Evolutionary conservation across 2,888 invertebrate genomes (phyloP).

Genomic region (Drosophila cognata): DNA sequence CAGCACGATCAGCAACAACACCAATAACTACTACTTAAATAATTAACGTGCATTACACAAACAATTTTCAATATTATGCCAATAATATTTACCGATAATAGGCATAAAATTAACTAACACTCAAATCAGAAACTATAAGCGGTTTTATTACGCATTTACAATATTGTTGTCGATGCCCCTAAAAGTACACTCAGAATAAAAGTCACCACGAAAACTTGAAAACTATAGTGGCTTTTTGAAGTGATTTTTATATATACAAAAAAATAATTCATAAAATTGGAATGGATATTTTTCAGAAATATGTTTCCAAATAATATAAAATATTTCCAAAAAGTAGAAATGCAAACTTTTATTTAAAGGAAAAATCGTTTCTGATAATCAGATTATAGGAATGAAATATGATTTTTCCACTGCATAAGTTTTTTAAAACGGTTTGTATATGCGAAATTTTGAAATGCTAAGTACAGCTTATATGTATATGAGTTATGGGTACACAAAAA

Average conservation of each 20-base stretch:
- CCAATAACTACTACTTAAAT: constrained; percentile 10
- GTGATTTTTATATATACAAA: neutral
- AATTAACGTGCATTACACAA: constrained; percentile 48
- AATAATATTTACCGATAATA: constrained; percentile 38
- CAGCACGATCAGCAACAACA: neutral
- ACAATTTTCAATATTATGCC: constrained; percentile 21
- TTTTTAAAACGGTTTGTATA: neutral
- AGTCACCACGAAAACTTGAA: neutral
- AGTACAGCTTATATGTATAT: neutral
- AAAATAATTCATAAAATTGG: neutral
- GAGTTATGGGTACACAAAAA: neutral
- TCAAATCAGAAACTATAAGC: neutral
- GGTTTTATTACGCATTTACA: constrained; percentile 34
- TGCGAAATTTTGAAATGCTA: neutral
- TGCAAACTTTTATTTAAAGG: neutral
- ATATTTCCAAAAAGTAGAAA: neutral
- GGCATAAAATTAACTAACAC: constrained; percentile 42
- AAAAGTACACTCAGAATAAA: neutral
- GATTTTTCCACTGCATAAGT: neutral
- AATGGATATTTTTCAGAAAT: neutral
- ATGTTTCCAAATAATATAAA: neutral
- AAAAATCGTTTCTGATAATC: neutral
- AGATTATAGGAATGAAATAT: neutral
- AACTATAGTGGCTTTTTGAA: neutral
- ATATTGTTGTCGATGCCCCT: constrained; percentile 17